Conservation (phyloP, 2,888 invertebrate species). For the Anoplius nigerrimus region DNA sequence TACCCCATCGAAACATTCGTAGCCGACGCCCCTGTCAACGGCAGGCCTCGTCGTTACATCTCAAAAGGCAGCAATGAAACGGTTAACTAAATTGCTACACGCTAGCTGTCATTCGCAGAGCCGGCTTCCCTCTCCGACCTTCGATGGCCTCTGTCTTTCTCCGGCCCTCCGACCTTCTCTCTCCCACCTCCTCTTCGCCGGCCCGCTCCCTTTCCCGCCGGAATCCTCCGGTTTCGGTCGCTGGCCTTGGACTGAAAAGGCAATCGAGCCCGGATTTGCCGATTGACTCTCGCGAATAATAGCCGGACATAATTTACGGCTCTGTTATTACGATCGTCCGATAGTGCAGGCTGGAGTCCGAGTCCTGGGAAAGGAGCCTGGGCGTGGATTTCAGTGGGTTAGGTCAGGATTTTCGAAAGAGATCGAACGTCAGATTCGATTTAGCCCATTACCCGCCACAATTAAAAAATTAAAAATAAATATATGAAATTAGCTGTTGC, state of each 20-base stretch:
- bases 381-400: no score
- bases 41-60: conserved; percentile 71
- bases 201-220: background rate
- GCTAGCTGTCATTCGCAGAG: conserved; percentile 69
- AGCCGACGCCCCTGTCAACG: conserved; percentile 64
- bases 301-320: no score
- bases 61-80: conserved; percentile 73
- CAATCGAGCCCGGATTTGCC: background rate
- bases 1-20: conserved; percentile 56
- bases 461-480: no score
- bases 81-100: conserved; percentile 73
- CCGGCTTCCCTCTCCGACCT: conserved; percentile 22
- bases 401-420: no score
- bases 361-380: no score
- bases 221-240: background rate
- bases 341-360: no score
- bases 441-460: no score
- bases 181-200: conserved; percentile 17
- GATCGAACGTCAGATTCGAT: no score
- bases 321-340: no score
- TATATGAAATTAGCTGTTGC: no score
- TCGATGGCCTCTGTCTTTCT: conserved; percentile 16
- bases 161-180: conserved; percentile 4
- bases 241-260: conserved; percentile 8
- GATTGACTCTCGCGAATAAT: conserved; percentile 1